These are phyloP conservation scores for Pseudonaja textilis DNA, from an alignment of 2,113 vertebrate species.

Conservation along the genomic window DNA sequence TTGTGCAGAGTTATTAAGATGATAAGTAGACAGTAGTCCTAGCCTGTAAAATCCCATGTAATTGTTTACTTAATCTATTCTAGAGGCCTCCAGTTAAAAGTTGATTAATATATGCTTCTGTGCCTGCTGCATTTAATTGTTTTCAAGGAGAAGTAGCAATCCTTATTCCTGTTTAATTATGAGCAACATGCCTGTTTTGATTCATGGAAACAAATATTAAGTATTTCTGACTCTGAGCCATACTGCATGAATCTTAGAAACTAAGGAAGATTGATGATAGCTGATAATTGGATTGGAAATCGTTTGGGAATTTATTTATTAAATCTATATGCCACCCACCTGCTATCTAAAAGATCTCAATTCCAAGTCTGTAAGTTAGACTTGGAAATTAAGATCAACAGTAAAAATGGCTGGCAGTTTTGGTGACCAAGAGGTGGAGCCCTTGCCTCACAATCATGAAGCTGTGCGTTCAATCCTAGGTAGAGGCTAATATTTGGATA, in stretches of 20 bases:
- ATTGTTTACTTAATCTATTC: background rate
- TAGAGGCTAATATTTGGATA: too few relatives aligned
- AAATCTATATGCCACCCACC: background rate
- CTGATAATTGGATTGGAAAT: background rate
- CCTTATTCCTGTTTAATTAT: background rate
- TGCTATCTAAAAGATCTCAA: background rate
- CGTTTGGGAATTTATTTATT: background rate
- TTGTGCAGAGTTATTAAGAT: background rate
- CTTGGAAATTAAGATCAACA: background rate
- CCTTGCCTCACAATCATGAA: too few relatives aligned
- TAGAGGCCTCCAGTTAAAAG: background rate
- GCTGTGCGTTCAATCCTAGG: too few relatives aligned
- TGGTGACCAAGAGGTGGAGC: too few relatives aligned
- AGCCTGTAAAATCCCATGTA: background rate
- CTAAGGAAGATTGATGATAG: background rate
- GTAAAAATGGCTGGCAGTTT: background rate
- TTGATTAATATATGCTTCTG: background rate
- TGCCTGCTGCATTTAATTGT: background rate
- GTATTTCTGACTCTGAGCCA: background rate
- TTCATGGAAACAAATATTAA: background rate
- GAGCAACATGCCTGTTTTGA: background rate
- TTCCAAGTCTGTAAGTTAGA: background rate
- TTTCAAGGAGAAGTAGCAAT: background rate
- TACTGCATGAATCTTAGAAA: background rate
- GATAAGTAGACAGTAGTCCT: background rate